Percentiles rank a stretch among this genome's conserved stretches.
Evolutionary conservation across 2,113 vertebrate species (phyloP).

Genomic region (Promerops cafer): DNA sequence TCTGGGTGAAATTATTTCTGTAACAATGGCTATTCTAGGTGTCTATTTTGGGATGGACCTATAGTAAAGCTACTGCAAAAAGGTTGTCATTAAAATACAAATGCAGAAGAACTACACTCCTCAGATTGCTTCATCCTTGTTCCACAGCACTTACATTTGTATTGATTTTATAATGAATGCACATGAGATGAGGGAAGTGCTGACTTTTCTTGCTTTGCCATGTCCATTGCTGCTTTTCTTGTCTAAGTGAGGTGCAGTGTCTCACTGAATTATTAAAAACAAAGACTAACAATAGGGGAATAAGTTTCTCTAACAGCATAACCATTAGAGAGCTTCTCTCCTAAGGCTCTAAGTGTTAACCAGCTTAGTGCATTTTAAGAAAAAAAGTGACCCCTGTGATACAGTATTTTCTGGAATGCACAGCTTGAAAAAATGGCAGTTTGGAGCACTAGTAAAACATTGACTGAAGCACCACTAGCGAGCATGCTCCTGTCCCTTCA

Average conservation of each 20-base stretch:
- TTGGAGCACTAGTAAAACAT: not conserved
- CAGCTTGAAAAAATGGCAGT: not conserved
- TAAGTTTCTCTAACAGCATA: not conserved
- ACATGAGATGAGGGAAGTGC: not conserved
- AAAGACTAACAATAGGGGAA: not conserved
- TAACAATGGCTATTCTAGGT: not conserved
- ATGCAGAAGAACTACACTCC: not conserved
- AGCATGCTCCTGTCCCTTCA: not conserved
- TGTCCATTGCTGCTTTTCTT: not conserved
- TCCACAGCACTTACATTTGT: not conserved
- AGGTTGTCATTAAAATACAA: not conserved
- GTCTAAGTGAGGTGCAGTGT: not conserved
- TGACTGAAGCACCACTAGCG: not conserved
- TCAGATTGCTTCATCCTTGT: not conserved
- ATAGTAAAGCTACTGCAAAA: not conserved
- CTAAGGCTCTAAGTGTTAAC: not conserved
- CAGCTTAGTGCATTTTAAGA: not conserved
- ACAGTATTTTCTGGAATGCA: not conserved
- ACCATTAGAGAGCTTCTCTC: not conserved
- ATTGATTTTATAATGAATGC: slow-evolving; percentile 17
- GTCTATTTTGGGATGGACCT: not conserved
- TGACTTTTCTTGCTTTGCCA: not conserved
- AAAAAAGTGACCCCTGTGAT: not conserved
- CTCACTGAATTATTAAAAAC: not conserved
- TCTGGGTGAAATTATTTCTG: not conserved